Percentiles rank a stretch among this genome's conserved stretches.
phyloP scores from a whole-genome alignment of 2,888 invertebrate species.

The Euplagia quadripunctaria region DNA sequence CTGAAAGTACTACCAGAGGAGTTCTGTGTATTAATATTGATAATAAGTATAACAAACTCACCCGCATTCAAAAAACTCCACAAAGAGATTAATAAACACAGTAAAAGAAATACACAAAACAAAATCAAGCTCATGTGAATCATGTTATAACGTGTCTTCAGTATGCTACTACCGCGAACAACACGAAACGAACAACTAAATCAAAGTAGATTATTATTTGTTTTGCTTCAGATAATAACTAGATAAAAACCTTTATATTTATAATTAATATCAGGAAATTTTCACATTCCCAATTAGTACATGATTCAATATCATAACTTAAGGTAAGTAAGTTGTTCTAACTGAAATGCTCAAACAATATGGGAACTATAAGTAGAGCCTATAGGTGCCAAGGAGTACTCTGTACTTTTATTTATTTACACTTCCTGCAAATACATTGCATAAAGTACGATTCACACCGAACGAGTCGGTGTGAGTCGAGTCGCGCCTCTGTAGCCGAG shows the following conservation, averaged over 20 bases:
- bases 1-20: too few relatives aligned
- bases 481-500: too few relatives aligned
- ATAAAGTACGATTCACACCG: too few relatives aligned
- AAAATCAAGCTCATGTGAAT: neutral
- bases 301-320: neutral
- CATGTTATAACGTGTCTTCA: neutral
- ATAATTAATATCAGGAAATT: neutral
- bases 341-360: neutral
- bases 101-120: neutral
- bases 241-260: neutral
- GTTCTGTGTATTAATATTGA: too few relatives aligned
- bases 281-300: neutral
- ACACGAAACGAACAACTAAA: constrained; percentile 13
- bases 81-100: neutral
- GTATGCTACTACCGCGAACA: neutral
- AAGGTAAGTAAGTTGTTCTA: neutral
- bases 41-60: neutral
- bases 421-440: too few relatives aligned
- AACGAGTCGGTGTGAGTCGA: too few relatives aligned
- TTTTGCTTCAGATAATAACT: constrained; percentile 1
- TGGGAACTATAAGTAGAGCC: too few relatives aligned
- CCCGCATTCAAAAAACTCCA: constrained; percentile 4
- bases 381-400: too few relatives aligned
- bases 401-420: too few relatives aligned
- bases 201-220: constrained; percentile 4